Evolutionary conservation across 2,888 invertebrate species (phyloP).

Genomic region (Empis livida): DNA sequence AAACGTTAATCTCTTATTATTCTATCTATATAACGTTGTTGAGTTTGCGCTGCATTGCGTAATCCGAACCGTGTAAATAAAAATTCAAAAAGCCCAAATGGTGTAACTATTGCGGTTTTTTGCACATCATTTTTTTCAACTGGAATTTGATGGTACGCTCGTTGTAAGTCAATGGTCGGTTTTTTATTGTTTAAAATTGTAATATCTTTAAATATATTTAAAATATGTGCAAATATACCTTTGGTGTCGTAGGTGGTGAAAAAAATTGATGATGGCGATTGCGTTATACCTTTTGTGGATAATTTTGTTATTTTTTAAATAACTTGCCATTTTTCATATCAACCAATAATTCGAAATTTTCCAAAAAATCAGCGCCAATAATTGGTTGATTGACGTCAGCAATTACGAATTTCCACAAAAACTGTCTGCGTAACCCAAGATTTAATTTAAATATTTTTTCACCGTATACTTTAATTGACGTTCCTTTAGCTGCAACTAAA

Average conservation of each 20-base stretch:
- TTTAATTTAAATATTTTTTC: slow-evolving; percentile 6
- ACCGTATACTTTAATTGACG: slow-evolving; percentile 12
- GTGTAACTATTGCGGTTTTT: no score
- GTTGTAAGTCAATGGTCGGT: background rate
- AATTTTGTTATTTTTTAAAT: slow-evolving; percentile 1
- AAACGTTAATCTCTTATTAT: no score
- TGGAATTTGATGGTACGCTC: no score
- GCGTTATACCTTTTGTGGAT: no score
- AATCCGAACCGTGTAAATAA: no score
- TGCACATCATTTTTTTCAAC: no score
- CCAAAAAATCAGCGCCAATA: slow-evolving; percentile 11
- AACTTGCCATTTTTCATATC: slow-evolving; percentile 7
- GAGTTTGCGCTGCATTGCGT: no score
- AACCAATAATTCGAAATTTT: slow-evolving; percentile 7
- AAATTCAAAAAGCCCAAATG: no score
- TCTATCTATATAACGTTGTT: no score
- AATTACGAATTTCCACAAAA: slow-evolving; percentile 14
- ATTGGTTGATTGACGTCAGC: slow-evolving; percentile 12
- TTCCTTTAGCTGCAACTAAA: slow-evolving; percentile 11
- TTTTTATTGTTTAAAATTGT: slow-evolving; percentile 1
- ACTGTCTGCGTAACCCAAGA: slow-evolving; percentile 13
- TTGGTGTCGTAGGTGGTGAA: slow-evolving; percentile 4
- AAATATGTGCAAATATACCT: background rate
- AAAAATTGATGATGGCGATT: background rate
- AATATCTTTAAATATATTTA: no score